Percentiles rank a stretch among this genome's conserved stretches.
Evolutionary conservation across 2,113 vertebrate genomes (phyloP).

Genomic region (Cebidichthys violaceus): DNA sequence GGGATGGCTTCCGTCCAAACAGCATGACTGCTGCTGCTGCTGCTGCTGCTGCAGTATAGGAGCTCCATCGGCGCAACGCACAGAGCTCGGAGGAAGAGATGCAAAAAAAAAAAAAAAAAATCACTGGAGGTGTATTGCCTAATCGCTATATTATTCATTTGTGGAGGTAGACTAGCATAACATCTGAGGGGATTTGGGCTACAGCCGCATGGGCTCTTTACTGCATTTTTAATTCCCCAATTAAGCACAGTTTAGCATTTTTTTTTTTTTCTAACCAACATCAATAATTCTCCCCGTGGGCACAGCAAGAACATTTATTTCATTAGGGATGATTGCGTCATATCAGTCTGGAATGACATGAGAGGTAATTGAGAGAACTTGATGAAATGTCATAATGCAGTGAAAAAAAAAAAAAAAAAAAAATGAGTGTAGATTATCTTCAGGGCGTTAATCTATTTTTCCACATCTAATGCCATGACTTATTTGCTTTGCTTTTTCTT

Average conservation of each 20-base stretch:
- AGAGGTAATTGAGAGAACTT: conserved; percentile 25
- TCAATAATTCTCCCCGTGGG: conserved; percentile 6
- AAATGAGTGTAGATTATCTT: background rate
- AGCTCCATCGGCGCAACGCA: conserved; percentile 35
- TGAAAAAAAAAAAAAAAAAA: conserved; percentile 27
- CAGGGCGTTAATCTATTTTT: conserved; percentile 31
- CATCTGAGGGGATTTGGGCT: conserved; percentile 26
- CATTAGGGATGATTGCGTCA: conserved; percentile 18
- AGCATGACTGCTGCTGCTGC: conserved; percentile 62
- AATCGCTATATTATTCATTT: conserved; percentile 49
- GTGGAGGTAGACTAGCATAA: conserved; percentile 31
- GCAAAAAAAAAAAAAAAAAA: no score
- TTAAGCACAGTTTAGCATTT: conserved; percentile 18
- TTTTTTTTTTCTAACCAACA: conserved; percentile 24
- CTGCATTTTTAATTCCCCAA: conserved; percentile 29
- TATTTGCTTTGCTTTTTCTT: conserved; percentile 13
- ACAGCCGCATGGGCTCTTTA: conserved; percentile 22
- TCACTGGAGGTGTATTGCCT: conserved; percentile 34
- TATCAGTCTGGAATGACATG: conserved; percentile 22
- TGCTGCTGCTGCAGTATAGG: no score
- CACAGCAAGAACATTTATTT: conserved; percentile 45
- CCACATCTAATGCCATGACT: conserved; percentile 25
- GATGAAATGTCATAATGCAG: conserved; percentile 25
- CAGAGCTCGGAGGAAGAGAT: conserved; percentile 35
- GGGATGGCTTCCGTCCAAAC: conserved; percentile 66